Evolutionary conservation across 2,113 vertebrate species (phyloP).

Genomic region (Calyptommatus sinebrachiatus): DNA sequence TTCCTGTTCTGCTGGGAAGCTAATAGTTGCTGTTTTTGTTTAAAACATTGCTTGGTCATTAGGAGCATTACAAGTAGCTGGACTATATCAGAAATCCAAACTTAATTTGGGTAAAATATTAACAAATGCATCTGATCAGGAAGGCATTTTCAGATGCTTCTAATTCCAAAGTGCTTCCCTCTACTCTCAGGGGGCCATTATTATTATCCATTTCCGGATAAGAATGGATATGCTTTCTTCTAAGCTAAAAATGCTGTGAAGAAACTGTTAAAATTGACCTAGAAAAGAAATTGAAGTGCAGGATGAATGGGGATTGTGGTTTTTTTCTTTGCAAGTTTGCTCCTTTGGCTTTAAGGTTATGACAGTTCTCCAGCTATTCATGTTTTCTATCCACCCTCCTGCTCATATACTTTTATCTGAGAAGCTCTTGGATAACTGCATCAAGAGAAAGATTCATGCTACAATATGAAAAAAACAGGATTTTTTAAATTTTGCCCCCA

Average conservation of each 20-base stretch:
- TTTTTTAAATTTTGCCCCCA: neutral
- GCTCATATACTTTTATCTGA: neutral
- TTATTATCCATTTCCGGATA: constrained; percentile 19
- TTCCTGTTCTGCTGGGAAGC: constrained; percentile 15
- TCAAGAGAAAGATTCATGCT: neutral
- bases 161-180: constrained; percentile 30
- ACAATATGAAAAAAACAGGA: neutral
- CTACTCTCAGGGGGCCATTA: constrained; percentile 20
- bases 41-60: constrained; percentile 20
- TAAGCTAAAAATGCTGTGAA: constrained; percentile 8
- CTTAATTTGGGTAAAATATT: constrained; percentile 34
- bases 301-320: neutral
- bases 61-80: constrained; percentile 2
- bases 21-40: constrained; percentile 8
- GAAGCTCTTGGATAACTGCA: neutral
- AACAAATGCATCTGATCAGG: constrained; percentile 18
- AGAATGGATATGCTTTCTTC: constrained; percentile 14
- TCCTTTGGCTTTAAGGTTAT: neutral
- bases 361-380: neutral
- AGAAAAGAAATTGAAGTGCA: constrained; percentile 16
- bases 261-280: constrained; percentile 3
- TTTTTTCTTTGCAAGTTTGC: constrained; percentile 2
- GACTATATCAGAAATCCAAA: constrained; percentile 3
- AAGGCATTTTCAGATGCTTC: constrained; percentile 20
- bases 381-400: neutral